Evolutionary conservation across 2,888 invertebrate genomes (phyloP).

Genomic region (Rhyacophila evoluta): DNA sequence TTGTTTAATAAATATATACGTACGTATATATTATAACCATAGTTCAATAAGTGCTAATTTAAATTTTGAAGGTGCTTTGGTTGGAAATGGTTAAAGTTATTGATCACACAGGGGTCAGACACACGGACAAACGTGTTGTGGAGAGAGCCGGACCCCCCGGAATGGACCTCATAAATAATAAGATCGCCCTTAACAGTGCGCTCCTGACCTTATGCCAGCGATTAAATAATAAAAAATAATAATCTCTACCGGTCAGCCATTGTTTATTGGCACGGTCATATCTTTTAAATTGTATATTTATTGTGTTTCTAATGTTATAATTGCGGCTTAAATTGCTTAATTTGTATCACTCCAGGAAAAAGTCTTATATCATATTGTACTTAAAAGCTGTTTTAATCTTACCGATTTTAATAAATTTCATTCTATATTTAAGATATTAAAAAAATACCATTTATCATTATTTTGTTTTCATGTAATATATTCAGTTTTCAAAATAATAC

Average conservation of each 20-base stretch:
- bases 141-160: conserved; percentile 20
- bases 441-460: no score
- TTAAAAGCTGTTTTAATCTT: no score
- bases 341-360: not conserved
- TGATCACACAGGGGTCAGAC: conserved; percentile 6
- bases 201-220: conserved; percentile 3
- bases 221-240: conserved; percentile 19
- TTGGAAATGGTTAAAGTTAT: conserved; percentile 19
- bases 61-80: no score
- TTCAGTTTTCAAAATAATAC: no score
- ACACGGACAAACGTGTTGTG: conserved; percentile 3
- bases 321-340: not conserved
- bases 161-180: conserved; percentile 24
- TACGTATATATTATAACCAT: no score
- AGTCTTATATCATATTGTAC: no score
- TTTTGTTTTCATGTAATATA: no score
- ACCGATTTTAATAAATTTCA: no score
- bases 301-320: not conserved
- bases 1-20: no score
- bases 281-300: conserved; percentile 5
- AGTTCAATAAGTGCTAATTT: no score
- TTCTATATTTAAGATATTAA: no score
- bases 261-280: not conserved
- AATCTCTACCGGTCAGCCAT: not conserved
- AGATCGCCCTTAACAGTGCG: conserved; percentile 24